Evolutionary conservation across 2,888 invertebrate species (phyloP), one percentile per base, ranked within the genome.

Genomic region (Caenorhabditis sp.): DNA sequence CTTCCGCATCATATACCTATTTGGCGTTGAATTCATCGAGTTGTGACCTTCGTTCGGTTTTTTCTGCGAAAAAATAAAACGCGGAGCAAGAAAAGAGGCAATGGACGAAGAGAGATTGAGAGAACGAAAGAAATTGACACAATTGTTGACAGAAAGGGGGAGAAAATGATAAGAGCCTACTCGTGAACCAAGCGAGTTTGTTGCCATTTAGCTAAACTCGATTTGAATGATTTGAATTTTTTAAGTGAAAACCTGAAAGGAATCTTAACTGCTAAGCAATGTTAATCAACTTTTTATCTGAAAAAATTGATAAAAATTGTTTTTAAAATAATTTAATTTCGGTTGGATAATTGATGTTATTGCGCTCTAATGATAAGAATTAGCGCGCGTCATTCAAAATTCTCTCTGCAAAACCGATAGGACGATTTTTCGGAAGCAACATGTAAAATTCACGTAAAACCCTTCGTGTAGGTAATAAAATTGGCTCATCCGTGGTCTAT

Each of bases 91-190:
- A 47, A 16, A 22, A 68, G 66, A 68, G 76, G 16, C 51, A 61
- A 51, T 28, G 49, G 26, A 61, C n/a, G 8, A 16, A n/a, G 56
- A 66, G 61, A 58, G 56, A 64, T 3, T n/a, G 51, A 66, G 75
- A 38, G 74, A 74, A 41, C 4, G 38, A 66, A 22, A 61, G 76
- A 41, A 51, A 68, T 38, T 24, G 69, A 69, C 68, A 68, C 54
- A 64, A 70, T 64, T 70, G 63, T 63, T 64, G 63, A 79, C 54
- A 51, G 59, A 63, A 56, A 54, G 47, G 49, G 31, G 35, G 31
- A 80, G 7, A 85, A 31, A 90, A 90, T 91, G 80, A 87, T 91
- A 51, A 90, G 90, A 16, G 90, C 89, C 47, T 47, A 47, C 19
- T 41, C 16, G 47, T 14, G 66, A n/a, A 56, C 35, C 14, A 35